A percentile compares a stretch with the other conserved stretches of the same genome.
phyloP scores from a whole-genome alignment of 2,888 invertebrate genomes.

The Seira musarum region DNA sequence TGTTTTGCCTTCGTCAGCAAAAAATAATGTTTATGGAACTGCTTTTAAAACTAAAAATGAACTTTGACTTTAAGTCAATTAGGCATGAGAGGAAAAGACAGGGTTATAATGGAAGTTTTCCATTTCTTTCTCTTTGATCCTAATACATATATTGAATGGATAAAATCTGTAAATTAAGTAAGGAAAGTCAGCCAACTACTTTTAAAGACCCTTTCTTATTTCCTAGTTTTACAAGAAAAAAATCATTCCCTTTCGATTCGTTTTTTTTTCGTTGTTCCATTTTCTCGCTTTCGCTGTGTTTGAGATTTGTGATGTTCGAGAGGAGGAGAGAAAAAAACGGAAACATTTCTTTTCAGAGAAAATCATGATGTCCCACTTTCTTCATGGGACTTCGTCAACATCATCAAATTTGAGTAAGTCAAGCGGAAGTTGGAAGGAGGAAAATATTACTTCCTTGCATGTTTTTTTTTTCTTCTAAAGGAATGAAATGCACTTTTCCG shows the following conservation, averaged over 20 bases:
- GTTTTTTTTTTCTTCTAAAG: neutral
- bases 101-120: neutral
- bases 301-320: no score
- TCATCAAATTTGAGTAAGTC: conserved; percentile 10
- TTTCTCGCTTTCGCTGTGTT: neutral
- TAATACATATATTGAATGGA: conserved; percentile 5
- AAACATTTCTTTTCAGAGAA: neutral
- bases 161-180: conserved; percentile 5
- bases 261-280: neutral
- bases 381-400: conserved; percentile 4
- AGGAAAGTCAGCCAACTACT: neutral
- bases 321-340: neutral
- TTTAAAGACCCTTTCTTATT: neutral
- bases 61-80: conserved; percentile 10
- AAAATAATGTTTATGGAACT: neutral
- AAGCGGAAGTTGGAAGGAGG: conserved; percentile 2
- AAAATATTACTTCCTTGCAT: conserved; percentile 10
- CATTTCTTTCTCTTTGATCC: neutral
- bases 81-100: neutral
- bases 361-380: neutral
- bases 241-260: neutral
- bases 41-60: neutral
- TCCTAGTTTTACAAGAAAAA: neutral
- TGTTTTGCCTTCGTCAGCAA: neutral
- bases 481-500: conserved; percentile 8